phyloP scores from a whole-genome alignment of 2,888 invertebrate genomes.

The Smittia aterrima region DNA sequence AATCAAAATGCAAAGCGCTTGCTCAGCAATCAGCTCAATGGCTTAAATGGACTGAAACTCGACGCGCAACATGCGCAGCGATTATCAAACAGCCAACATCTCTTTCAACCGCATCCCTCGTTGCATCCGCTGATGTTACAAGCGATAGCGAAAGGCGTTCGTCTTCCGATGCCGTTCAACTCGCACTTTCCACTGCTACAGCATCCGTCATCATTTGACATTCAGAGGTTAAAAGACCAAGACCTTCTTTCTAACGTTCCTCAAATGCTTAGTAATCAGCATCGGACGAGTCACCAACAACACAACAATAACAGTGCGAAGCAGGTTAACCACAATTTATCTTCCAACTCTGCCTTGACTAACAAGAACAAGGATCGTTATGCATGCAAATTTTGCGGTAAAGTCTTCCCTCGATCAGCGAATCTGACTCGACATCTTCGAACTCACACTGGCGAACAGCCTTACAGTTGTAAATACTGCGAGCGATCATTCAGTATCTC shows the following conservation, averaged over 20 bases:
- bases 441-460: conserved; percentile 97
- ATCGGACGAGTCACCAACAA: conserved; percentile 54
- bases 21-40: conserved; percentile 39
- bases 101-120: conserved; percentile 59
- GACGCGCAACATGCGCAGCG: conserved; percentile 16
- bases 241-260: conserved; percentile 54
- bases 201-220: conserved; percentile 62
- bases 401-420: conserved; percentile 95
- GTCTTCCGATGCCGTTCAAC: conserved; percentile 61
- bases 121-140: conserved; percentile 71
- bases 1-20: conserved; percentile 37
- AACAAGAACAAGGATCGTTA: conserved; percentile 80
- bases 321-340: conserved; percentile 43
- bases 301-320: conserved; percentile 42
- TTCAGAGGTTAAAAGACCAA: conserved; percentile 54
- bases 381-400: conserved; percentile 96
- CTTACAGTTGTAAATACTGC: conserved; percentile 97
- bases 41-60: conserved; percentile 34
- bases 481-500: conserved; percentile 98
- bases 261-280: conserved; percentile 56
- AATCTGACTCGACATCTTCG: conserved; percentile 94
- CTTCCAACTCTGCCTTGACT: conserved; percentile 54
- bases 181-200: conserved; percentile 56
- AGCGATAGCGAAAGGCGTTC: conserved; percentile 64
- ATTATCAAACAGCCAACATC: conserved; percentile 42